Base-by-base conservation (phyloP, 1,140 invertebrate species). In the Maniola jurtina region DNA sequence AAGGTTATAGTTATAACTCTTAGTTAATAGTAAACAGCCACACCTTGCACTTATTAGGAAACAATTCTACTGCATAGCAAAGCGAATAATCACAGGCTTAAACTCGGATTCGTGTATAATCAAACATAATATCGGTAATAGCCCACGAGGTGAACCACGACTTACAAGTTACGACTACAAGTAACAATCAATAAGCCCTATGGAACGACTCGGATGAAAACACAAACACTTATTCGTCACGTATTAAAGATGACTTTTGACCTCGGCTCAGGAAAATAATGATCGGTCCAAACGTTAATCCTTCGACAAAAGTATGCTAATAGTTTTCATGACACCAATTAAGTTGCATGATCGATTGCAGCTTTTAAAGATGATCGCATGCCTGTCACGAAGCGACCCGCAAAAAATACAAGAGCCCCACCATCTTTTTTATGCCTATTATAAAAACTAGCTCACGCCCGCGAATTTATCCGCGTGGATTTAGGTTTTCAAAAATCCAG, bases 321-420 rank as follows among this genome's bases (percentile, higher is more conserved):
- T 72, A 57, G 58, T 61, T 63, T 67, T 66, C 59, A 42, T 58
- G 65, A 68, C 68, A 70, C 70, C 80, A 79, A 81, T 83, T 79
- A 81, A 73, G 65, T 66, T 59, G 57, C 64, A 80, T 79, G 78
- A 82, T 80, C 50, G 61, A 81, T 83, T 64, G 54, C 35, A 64
- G 35, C 64, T 25, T n/a, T n/a, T 62, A 6, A n/a, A 11, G 42
- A 11, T 11, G 5, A 11, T 5, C 42, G 42, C 42, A 40, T 25
- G 4, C 25, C 25, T 25, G 4, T 4, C 4, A 25, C 25, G 4
- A 25, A 25, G 25, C 25, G 25, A 25, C 25, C n/a, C n/a, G n/a
- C n/a, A n/a, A n/a, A n/a, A n/a, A n/a, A n/a, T n/a, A n/a, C n/a
- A n/a, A n/a, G n/a, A n/a, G n/a, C n/a, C n/a, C n/a, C n/a, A n/a